Percentiles rank a stretch among this genome's conserved stretches.
These are phyloP conservation scores for Festucalex cinctus DNA, from an alignment of 2,113 vertebrate genomes.

Conservation along the genomic window DNA sequence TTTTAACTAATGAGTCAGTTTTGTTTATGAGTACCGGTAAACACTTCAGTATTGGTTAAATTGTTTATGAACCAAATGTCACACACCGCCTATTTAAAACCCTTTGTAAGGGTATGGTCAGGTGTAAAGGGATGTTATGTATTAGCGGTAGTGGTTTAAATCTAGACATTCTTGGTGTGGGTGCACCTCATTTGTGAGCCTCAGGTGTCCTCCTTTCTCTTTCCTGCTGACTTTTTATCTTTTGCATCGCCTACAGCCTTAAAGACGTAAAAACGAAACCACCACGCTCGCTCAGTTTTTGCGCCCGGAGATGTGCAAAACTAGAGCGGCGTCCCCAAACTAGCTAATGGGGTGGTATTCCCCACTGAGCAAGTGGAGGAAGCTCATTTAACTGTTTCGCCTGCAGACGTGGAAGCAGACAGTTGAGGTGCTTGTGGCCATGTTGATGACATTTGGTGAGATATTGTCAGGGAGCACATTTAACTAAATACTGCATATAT, in stretches of 20 bases:
- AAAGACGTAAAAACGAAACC: conserved; percentile 58
- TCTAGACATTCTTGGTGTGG: background rate
- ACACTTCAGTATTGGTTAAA: background rate
- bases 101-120: no score
- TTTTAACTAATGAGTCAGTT: background rate
- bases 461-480: background rate
- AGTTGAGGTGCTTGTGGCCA: conserved; percentile 27
- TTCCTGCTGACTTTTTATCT: conserved; percentile 35
- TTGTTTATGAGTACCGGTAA: no score
- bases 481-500: background rate
- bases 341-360: conserved; percentile 75
- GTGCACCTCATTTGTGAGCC: conserved; percentile 27
- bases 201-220: conserved; percentile 46
- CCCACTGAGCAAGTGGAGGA: conserved; percentile 70
- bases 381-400: conserved; percentile 74
- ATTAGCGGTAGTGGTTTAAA: no score
- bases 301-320: conserved; percentile 67
- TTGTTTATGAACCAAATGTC: no score
- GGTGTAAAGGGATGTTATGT: no score
- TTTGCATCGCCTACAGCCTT: conserved; percentile 61
- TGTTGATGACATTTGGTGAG: conserved; percentile 16
- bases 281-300: conserved; percentile 55
- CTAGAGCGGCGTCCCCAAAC: conserved; percentile 66
- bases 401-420: conserved; percentile 57
- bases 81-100: no score